Base-by-base conservation (phyloP, 2,113 vertebrate genomes). In the Psittacara wagleri region DNA sequence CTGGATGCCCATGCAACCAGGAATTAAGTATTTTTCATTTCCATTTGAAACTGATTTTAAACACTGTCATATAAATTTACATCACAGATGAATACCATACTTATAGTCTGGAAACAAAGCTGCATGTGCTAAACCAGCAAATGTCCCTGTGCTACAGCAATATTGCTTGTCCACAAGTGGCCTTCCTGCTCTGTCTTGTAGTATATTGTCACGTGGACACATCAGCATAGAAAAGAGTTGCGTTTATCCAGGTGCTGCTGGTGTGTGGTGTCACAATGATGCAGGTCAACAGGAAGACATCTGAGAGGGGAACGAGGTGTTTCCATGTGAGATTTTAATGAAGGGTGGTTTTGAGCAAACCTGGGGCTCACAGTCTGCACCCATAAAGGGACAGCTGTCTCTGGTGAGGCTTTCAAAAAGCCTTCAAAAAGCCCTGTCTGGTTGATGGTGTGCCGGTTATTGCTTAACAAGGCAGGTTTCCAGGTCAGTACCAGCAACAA, bases 181-280 rank as follows among this genome's bases (percentile, higher is more conserved):
- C 43, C 10, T 83, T 79, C 14, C 48, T 46, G 43, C 37, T 63
- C 33, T 41, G 19, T 77, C 48, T 67, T 78, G 14, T 77, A 37
- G 18, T 31, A 19, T 62, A 55, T 23, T 46, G 49, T 59, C 55
- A 74, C 1, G 0, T 25, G 39, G 54, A 88, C 48, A 51, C 13
- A 20, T 15, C 14, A 29, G 41, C 43, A 28, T 9, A 28, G 31
- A 79, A 55, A 24, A 51, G 49, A 79, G 52, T 33, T n/a, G 19
- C 10, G 15, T 24, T 59, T 59, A 35, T 59, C 22, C 33, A 16
- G 24, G 15, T 27, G 61, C 48, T 68, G 49, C 51, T 2, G 1
- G 14, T 33, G 8, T 0, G 0, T 43, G 41, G 27, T 1, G 1
- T 79, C 73, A 61, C 37, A 23, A 7, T 31, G 23, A 28, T 15